These are phyloP conservation scores for Xiphophorus maculatus DNA, from an alignment of 2,113 vertebrate genomes.

Conservation along the genomic window DNA sequence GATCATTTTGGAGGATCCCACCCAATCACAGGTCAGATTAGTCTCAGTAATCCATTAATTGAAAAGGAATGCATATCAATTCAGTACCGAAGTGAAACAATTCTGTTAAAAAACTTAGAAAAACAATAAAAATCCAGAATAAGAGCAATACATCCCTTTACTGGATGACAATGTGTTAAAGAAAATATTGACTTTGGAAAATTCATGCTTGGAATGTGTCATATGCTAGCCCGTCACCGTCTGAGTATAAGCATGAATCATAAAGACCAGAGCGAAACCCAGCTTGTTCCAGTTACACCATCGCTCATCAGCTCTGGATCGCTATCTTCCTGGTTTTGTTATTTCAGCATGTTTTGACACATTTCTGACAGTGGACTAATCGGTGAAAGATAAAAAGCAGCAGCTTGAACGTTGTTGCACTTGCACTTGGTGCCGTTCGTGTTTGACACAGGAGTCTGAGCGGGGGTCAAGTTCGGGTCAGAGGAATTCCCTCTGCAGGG, in stretches of 20 bases:
- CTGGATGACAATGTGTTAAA: not conserved
- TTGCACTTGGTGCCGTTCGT: not conserved
- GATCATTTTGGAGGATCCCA: too few species aligned
- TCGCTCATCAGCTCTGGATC: conserved; percentile 20
- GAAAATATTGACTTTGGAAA: conserved; percentile 20
- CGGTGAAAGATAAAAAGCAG: conserved; percentile 15
- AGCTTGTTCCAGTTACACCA: conserved; percentile 23
- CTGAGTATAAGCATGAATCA: conserved; percentile 14
- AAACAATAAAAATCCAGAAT: not conserved
- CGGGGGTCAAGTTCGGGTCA: conserved; percentile 51
- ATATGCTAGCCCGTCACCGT: not conserved
- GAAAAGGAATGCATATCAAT: too few species aligned
- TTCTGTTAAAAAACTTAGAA: too few species aligned
- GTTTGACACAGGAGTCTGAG: not conserved
- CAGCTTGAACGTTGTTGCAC: not conserved
- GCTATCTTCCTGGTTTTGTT: conserved; percentile 48
- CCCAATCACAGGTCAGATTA: too few species aligned
- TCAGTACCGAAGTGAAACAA: too few species aligned
- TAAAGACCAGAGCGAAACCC: conserved; percentile 2
- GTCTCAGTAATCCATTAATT: too few species aligned
- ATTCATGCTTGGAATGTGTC: conserved; percentile 1
- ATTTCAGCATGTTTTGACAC: conserved; percentile 52
- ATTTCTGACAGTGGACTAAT: conserved; percentile 42
- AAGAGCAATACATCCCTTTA: not conserved
- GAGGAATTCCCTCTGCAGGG: conserved; percentile 60